Conservation (phyloP, 2,888 invertebrate genomes). For the Drosophila fungiperda region DNA sequence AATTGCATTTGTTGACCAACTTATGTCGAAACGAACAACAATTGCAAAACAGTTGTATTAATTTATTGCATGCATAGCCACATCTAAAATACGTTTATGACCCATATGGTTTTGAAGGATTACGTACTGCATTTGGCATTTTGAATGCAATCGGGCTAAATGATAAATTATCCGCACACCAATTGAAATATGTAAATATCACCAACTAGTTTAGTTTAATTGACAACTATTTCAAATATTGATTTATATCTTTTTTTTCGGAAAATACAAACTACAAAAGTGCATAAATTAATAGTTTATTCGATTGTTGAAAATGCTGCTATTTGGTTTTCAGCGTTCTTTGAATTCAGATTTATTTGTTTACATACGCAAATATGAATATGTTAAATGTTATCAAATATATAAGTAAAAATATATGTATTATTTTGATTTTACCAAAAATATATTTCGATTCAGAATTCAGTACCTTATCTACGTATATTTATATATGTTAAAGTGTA, state of each 20-base stretch:
- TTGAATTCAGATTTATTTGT: background rate
- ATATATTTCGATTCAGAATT: background rate
- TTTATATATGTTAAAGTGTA: no score
- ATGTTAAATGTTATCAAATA: background rate
- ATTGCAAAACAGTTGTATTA: background rate
- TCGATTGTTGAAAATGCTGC: background rate
- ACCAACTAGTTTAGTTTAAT: slow-evolving; percentile 21
- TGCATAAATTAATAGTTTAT: background rate
- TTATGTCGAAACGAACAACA: slow-evolving; percentile 12
- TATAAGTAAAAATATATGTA: no score
- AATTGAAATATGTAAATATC: slow-evolving; percentile 28
- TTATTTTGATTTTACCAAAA: background rate
- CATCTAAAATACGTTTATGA: slow-evolving; percentile 15
- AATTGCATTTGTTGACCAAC: slow-evolving; percentile 29
- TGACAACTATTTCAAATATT: slow-evolving; percentile 30
- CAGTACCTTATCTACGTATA: background rate
- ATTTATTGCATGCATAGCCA: slow-evolving; percentile 15
- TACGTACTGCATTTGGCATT: slow-evolving; percentile 5
- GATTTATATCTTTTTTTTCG: slow-evolving; percentile 6
- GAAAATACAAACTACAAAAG: background rate
- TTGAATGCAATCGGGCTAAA: slow-evolving; percentile 27
- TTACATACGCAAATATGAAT: background rate
- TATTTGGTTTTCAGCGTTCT: background rate
- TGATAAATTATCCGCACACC: slow-evolving; percentile 33
- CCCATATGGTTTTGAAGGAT: slow-evolving; percentile 19